phyloP scores from a whole-genome alignment of 1,140 invertebrate species.

The Holcopasites calliopsidis region DNA sequence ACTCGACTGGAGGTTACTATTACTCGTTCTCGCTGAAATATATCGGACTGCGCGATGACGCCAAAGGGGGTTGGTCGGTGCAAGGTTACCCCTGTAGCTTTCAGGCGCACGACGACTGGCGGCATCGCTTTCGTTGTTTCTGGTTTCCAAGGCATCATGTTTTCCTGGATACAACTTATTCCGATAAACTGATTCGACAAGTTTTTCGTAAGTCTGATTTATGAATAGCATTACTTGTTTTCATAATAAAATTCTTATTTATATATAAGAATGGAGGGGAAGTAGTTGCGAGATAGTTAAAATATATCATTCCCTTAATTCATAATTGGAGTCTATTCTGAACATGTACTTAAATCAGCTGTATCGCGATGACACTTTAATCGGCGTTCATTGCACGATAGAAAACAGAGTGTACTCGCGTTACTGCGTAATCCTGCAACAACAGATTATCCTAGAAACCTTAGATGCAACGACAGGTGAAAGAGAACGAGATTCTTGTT shows the following conservation, averaged over 20 bases:
- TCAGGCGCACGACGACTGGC: slow-evolving; percentile 7
- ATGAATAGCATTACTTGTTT: no score
- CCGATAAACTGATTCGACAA: no score
- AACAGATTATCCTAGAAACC: slow-evolving; percentile 29
- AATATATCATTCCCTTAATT: no score
- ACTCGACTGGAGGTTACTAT: background rate
- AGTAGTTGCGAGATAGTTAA: no score
- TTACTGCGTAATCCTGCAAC: slow-evolving; percentile 7
- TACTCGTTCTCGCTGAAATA: background rate
- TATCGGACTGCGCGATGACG: slow-evolving; percentile 2
- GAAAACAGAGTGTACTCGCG: background rate
- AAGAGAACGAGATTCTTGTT: slow-evolving; percentile 35
- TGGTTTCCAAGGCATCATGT: slow-evolving; percentile 8
- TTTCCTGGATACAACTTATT: no score
- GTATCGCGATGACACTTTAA: no score
- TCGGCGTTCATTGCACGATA: background rate
- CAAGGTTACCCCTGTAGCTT: no score
- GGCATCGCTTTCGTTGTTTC: slow-evolving; percentile 28
- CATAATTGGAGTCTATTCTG: background rate
- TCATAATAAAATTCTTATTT: no score
- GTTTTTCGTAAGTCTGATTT: no score
- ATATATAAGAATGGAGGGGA: no score
- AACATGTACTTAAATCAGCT: no score
- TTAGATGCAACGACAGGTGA: background rate
- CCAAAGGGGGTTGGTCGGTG: background rate